Base-by-base conservation (phyloP, 2,888 invertebrate species). In the Tanytarsus gracilentus region DNA sequence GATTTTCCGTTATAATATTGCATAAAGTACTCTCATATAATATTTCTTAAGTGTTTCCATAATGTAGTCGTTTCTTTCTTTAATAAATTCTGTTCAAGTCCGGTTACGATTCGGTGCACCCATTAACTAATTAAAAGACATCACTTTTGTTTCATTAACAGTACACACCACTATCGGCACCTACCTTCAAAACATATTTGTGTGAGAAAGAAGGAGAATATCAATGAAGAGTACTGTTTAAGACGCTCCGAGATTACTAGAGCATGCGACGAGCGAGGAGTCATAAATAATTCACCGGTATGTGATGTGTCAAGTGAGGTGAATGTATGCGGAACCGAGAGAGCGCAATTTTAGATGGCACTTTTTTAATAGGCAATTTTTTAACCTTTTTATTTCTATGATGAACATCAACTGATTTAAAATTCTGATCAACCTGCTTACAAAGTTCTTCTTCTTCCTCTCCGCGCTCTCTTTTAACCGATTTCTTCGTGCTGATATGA, bases 61-160 rank as follows among this genome's bases (percentile, higher is more conserved):
- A n/a, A n/a, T n/a, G n/a, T n/a, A n/a, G n/a, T n/a, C n/a, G n/a
- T n/a, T n/a, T n/a, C n/a, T n/a, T n/a, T n/a, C n/a, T n/a, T n/a
- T n/a, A n/a, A n/a, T n/a, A n/a, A n/a, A n/a, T n/a, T n/a, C n/a
- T n/a, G n/a, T n/a, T n/a, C n/a, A n/a, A n/a, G n/a, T n/a, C 44
- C 44, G 18, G 53, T 58, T 58, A 29, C 58, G 48, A 48, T 21
- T 48, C 48, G 58, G 48, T 58, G 44, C 39, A 11, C 23, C 48
- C 58, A 58, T 58, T 48, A 58, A 48, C 58, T 58, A 58, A 58
- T 58, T 58, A 58, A 58, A 58, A 58, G 58, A 58, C 58, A 58
- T 25, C 58, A 39, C 55, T 55, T 55, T 55, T 58, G 58, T 48
- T 58, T 58, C 58, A 48, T 58, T 58, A 58, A 58, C 18, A 44